phyloP scores from a whole-genome alignment of 2,113 vertebrate genomes.

The Corythaixoides concolor region DNA sequence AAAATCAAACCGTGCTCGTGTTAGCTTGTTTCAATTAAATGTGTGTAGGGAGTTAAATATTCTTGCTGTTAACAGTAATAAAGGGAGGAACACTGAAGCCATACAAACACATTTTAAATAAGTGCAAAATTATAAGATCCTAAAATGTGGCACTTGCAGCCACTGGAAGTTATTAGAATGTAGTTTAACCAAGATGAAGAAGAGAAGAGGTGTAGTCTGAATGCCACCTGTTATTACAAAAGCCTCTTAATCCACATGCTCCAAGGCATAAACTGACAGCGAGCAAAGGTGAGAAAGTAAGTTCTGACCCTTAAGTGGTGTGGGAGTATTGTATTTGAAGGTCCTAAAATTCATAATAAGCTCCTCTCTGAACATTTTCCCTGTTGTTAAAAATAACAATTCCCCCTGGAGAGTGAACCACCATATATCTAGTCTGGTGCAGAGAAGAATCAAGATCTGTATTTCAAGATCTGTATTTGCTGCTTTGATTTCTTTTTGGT shows the following conservation, averaged over 20 bases:
- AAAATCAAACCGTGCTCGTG: background rate
- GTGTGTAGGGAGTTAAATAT: background rate
- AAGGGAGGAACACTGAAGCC: background rate
- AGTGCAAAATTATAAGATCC: background rate
- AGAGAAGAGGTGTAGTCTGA: background rate
- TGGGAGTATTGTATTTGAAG: background rate
- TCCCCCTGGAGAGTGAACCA: background rate
- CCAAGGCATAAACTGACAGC: constrained; percentile 28
- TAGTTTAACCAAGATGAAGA: constrained; percentile 6
- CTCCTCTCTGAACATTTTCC: background rate
- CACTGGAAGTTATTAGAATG: background rate
- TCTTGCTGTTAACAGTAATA: background rate
- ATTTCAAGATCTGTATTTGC: background rate
- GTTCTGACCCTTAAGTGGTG: background rate
- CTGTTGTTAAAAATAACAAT: background rate
- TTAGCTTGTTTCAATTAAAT: background rate
- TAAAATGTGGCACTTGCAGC: background rate
- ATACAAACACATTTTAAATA: background rate
- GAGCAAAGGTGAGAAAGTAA: background rate
- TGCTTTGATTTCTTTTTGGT: background rate
- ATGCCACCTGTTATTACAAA: constrained; percentile 39
- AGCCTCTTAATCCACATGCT: background rate
- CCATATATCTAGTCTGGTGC: background rate
- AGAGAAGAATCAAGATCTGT: background rate
- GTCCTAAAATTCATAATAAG: background rate